These are phyloP conservation scores for Paralichthys olivaceus DNA, from an alignment of 2,113 vertebrate species.

Conservation along the genomic window DNA sequence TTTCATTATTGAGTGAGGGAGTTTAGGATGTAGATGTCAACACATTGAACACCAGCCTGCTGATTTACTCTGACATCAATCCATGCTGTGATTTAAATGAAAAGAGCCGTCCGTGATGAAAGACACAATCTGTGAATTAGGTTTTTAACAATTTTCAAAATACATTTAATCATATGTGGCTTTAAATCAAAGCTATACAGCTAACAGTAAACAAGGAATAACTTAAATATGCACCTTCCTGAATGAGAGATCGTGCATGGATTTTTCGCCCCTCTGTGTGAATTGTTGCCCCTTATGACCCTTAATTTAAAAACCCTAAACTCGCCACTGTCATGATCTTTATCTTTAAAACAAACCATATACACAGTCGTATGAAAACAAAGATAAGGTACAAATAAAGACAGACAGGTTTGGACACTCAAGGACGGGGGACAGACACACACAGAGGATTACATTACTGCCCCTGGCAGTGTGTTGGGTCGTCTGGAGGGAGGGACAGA, in stretches of 20 bases:
- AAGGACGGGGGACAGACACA: slow-evolving; percentile 2
- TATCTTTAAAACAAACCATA: neutral
- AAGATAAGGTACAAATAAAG: slow-evolving; percentile 5
- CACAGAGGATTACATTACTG: slow-evolving; percentile 46
- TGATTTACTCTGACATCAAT: slow-evolving; percentile 74
- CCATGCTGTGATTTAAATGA: slow-evolving; percentile 68
- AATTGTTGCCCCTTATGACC: too few relatives aligned
- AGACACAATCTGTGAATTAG: slow-evolving; percentile 26
- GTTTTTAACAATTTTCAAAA: slow-evolving; percentile 15
- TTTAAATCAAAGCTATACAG: too few relatives aligned
- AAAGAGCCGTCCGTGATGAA: slow-evolving; percentile 37
- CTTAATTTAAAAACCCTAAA: too few relatives aligned
- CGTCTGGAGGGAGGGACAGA: slow-evolving; percentile 51
- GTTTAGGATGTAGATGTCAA: slow-evolving; percentile 68
- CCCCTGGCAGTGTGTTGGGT: slow-evolving; percentile 45
- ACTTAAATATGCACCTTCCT: too few relatives aligned
- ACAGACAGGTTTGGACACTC: neutral
- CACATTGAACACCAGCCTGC: slow-evolving; percentile 48
- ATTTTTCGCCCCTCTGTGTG: too few relatives aligned
- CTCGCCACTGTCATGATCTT: neutral
- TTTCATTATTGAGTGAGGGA: slow-evolving; percentile 74
- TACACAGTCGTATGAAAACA: neutral
- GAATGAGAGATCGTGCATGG: too few relatives aligned
- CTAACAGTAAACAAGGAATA: too few relatives aligned
- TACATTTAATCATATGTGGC: too few relatives aligned